Evolutionary conservation across 2,797 vertebrate species (phyloP), one percentile per base, ranked within the genome.

Genomic region (Siniperca obscura): DNA sequence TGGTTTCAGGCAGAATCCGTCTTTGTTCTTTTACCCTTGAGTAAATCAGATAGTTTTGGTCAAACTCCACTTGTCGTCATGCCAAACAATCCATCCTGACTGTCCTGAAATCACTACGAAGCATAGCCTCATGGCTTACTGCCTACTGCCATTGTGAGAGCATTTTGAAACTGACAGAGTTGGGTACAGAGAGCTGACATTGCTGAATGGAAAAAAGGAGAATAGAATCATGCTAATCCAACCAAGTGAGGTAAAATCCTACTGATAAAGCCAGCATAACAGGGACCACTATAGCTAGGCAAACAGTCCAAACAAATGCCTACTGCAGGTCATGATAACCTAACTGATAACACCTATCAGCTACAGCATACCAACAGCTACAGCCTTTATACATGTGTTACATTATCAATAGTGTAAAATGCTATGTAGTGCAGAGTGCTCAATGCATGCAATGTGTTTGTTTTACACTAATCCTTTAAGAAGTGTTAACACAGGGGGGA

Each of bases 211-310:
- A 4, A 50, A 64, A 36, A 9, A 73, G 27, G 6, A 17, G 4
- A 76, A 83, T 0, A 27, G 69, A 60, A 75, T 3, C 12, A 70
- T 60, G 50, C 77, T 83, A 71, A 82, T 75, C 40, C 27, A 73
- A 86, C 50, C 40, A 68, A 64, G 21, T 56, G 34, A 25, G 27
- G 2, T 44, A 25, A 25, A 75, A 60, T 25, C 0, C 4, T 11
- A 52, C 50, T 53, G 38, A 77, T 79, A 61, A 77, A 70, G 7
- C 14, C 40, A 67, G 4, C 6, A 5, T 11, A 78, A 46, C 42
- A 68, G 25, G 12, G 66, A 16, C 30, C 34, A 30, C 38, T 60
- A 59, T 16, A 46, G 21, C 40, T n/a, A 64, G 42, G 73, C 42
- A 76, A 75, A 80, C 40, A 74, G 38, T 53, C 17, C 10, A 69